Conservation (phyloP, 1,140 invertebrate genomes). For the Mercenaria mercenaria region DNA sequence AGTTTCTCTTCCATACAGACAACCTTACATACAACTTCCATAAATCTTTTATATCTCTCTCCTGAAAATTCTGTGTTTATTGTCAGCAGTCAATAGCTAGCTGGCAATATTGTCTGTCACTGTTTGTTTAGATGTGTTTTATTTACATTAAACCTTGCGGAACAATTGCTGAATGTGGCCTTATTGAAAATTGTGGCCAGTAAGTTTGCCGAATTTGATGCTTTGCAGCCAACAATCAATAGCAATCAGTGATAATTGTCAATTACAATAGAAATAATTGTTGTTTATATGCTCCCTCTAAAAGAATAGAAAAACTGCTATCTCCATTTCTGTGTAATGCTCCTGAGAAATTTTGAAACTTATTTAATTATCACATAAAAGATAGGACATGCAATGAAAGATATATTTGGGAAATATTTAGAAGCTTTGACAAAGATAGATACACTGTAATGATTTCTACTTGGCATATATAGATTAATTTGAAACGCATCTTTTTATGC, state of each 20-base stretch:
- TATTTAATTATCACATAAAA: not conserved
- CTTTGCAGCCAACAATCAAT: not conserved
- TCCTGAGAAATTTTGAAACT: not conserved
- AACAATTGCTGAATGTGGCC: not conserved
- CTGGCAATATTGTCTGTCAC: not conserved
- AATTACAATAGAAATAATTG: not conserved
- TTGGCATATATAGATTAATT: no score
- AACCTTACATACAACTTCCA: not conserved
- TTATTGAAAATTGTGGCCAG: not conserved
- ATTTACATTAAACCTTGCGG: constrained; percentile 22
- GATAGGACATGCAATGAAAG: not conserved
- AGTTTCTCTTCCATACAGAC: not conserved
- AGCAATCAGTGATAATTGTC: constrained; percentile 18
- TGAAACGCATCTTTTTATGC: no score
- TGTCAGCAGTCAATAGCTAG: not conserved
- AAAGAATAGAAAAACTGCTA: not conserved
- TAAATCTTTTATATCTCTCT: constrained; percentile 1
- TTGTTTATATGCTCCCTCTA: constrained; percentile 26
- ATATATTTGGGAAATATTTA: no score
- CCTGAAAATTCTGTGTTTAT: not conserved
- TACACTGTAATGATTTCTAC: no score
- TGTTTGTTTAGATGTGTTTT: constrained; percentile 24
- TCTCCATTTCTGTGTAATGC: constrained; percentile 3
- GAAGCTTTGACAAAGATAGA: no score
- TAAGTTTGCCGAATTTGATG: constrained; percentile 4